These are phyloP conservation scores for Nineta flava DNA, from an alignment of 2,888 invertebrate genomes.

Conservation along the genomic window DNA sequence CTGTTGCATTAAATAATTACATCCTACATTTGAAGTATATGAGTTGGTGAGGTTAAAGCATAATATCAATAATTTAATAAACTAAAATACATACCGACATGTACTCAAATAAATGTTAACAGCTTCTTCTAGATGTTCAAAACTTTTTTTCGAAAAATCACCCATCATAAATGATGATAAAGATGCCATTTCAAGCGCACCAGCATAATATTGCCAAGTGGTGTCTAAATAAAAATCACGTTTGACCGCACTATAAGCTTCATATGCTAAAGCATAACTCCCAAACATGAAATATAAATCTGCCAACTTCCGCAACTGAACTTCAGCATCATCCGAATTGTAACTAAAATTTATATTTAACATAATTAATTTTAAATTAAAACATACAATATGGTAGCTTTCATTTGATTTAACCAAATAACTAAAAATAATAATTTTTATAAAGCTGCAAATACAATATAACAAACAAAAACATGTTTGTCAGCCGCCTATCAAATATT, in stretches of 20 bases:
- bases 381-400: no score
- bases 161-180: constrained; percentile 80
- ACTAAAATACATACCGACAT: constrained; percentile 47
- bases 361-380: no score
- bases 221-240: constrained; percentile 93
- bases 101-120: constrained; percentile 80
- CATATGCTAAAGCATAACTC: constrained; percentile 81
- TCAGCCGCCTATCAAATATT: no score
- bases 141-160: constrained; percentile 59
- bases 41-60: no score
- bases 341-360: constrained; percentile 42
- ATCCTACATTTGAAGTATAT: no score
- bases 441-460: no score
- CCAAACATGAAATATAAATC: constrained; percentile 96
- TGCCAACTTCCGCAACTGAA: constrained; percentile 82
- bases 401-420: no score
- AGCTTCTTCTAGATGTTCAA: constrained; percentile 89
- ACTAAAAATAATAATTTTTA: no score
- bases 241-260: constrained; percentile 91
- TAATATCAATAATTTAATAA: no score
- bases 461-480: no score
- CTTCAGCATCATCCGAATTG: constrained; percentile 69
- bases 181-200: constrained; percentile 93
- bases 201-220: constrained; percentile 94
- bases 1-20: no score